phyloP scores from a whole-genome alignment of 92 coral and sea anemone species.

The Phenganax stokvisi region DNA sequence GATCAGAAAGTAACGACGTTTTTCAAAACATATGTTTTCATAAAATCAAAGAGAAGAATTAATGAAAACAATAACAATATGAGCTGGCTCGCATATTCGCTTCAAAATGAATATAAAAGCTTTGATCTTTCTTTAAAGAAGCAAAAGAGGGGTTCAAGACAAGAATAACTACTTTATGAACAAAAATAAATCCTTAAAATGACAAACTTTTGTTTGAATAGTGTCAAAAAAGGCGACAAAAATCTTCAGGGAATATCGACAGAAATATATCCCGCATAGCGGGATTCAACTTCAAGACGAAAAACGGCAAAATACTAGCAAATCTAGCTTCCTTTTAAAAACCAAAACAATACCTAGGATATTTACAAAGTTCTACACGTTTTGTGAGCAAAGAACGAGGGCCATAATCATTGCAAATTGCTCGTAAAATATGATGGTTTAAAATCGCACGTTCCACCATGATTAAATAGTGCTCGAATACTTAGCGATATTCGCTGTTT shows the following conservation, averaged over 20 bases:
- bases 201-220: neutral
- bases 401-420: too few relatives aligned
- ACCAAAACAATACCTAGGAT: neutral
- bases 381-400: too few relatives aligned
- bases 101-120: too few relatives aligned
- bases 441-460: neutral
- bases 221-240: constrained; percentile 1
- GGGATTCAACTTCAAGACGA: neutral
- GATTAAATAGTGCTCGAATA: neutral
- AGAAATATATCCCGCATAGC: constrained; percentile 9
- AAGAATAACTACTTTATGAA: too few relatives aligned
- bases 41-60: too few relatives aligned
- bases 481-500: neutral
- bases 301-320: neutral
- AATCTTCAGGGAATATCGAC: neutral
- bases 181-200: neutral
- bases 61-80: too few relatives aligned
- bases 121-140: too few relatives aligned
- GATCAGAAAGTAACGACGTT: too few relatives aligned
- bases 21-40: too few relatives aligned
- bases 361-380: neutral
- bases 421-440: neutral
- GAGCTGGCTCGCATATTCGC: too few relatives aligned
- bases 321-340: neutral
- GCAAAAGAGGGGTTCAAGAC: too few relatives aligned